These are phyloP conservation scores for Andrena fulva DNA, from an alignment of 2,888 invertebrate genomes.

Conservation along the genomic window DNA sequence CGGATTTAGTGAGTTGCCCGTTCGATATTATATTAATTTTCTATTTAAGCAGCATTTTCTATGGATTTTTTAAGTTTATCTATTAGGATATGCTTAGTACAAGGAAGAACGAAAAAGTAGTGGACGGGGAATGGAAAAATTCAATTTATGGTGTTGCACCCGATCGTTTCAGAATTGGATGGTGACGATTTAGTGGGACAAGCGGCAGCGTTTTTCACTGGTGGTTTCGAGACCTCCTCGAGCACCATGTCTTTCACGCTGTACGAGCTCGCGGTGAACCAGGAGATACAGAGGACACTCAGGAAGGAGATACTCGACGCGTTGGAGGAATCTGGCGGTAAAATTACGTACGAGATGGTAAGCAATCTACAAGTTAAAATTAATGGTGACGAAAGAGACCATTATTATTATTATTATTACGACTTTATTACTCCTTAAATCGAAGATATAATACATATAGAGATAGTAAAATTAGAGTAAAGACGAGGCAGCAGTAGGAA, in stretches of 20 bases:
- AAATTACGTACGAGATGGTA: slow-evolving; percentile 78
- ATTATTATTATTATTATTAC: neutral
- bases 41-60: too few relatives aligned
- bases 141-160: neutral
- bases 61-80: too few relatives aligned
- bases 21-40: neutral
- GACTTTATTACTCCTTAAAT: neutral
- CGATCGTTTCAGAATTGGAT: slow-evolving; percentile 69
- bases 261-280: slow-evolving; percentile 75
- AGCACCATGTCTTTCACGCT: slow-evolving; percentile 72
- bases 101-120: too few relatives aligned
- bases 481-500: too few relatives aligned
- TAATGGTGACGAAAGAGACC: too few relatives aligned
- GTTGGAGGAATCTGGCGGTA: slow-evolving; percentile 66
- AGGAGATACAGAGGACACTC: slow-evolving; percentile 71
- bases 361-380: neutral
- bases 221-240: slow-evolving; percentile 79
- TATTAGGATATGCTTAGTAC: too few relatives aligned
- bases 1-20: slow-evolving; percentile 61
- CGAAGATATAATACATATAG: too few relatives aligned
- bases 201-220: slow-evolving; percentile 76
- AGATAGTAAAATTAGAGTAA: too few relatives aligned
- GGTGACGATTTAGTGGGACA: slow-evolving; percentile 78
- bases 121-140: neutral
- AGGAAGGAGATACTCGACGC: slow-evolving; percentile 71